Percentiles rank a stretch among this genome's conserved stretches.
Evolutionary conservation across 2,797 vertebrate genomes (phyloP).

Genomic region (Gambelia wislizenii): DNA sequence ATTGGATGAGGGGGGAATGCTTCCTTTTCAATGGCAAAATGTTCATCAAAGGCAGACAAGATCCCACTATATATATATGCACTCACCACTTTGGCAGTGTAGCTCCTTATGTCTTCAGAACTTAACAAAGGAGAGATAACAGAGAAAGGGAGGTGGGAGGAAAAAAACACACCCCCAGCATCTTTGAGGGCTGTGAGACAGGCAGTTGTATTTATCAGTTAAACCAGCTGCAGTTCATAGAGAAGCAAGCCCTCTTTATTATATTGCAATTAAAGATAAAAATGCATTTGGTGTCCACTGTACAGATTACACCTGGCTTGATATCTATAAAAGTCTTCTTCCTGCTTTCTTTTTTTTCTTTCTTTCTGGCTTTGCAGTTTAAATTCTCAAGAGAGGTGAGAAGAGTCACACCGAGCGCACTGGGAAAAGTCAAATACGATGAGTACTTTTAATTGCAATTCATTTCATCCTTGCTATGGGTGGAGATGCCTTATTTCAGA

Average conservation of each 20-base stretch:
- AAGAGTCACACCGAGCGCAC: conserved; percentile 13
- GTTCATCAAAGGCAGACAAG: conserved; percentile 38
- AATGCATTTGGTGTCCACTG: neutral
- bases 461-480: neutral
- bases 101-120: neutral
- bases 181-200: neutral
- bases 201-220: neutral
- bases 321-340: neutral
- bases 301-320: neutral
- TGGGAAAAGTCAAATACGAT: conserved; percentile 39
- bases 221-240: neutral
- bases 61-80: neutral
- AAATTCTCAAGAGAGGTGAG: conserved; percentile 38
- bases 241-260: neutral
- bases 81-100: neutral
- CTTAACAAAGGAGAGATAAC: rapidly evolving
- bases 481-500: neutral
- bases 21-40: conserved; percentile 20
- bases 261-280: conserved; percentile 3
- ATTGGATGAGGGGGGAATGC: neutral
- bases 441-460: neutral
- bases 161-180: too few species aligned
- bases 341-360: neutral
- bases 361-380: neutral
- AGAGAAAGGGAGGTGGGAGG: neutral